phyloP scores from a whole-genome alignment of 2,797 vertebrate species.

The Hozukius guyotensis region DNA sequence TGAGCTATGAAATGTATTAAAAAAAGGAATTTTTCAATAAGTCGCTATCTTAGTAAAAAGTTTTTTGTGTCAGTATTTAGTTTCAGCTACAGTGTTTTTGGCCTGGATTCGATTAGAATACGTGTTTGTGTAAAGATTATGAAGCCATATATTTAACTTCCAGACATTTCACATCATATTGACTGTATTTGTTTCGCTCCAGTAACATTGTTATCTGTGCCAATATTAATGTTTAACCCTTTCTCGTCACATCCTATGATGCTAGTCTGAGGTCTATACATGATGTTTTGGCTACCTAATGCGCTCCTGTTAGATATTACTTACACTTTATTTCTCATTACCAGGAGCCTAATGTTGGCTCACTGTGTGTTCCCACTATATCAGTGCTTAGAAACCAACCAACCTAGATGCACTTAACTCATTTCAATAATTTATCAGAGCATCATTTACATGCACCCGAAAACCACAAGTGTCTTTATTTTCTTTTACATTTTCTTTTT shows the following conservation, averaged over 20 bases:
- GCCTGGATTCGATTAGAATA: conserved; percentile 47
- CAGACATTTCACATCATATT: conserved; percentile 38
- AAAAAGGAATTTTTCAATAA: conserved; percentile 64
- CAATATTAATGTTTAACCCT: conserved; percentile 9
- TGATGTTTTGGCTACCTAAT: not conserved
- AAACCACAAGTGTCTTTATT: conserved; percentile 23
- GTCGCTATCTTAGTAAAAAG: conserved; percentile 13
- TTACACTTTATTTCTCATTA: not conserved
- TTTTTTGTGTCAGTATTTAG: conserved; percentile 46
- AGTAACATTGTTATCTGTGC: conserved; percentile 3
- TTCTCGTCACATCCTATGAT: not conserved
- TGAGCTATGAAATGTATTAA: conserved; percentile 73
- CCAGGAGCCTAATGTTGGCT: not conserved
- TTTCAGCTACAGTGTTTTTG: conserved; percentile 36
- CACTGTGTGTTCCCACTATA: not conserved
- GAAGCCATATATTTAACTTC: conserved; percentile 81
- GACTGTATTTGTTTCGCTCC: conserved; percentile 51
- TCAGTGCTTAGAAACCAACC: conserved; percentile 61
- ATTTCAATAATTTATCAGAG: conserved; percentile 66
- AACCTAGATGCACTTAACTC: conserved; percentile 66
- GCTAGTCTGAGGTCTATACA: not conserved
- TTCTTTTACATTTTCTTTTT: conserved; percentile 21
- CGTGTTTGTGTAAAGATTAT: conserved; percentile 63
- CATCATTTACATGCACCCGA: conserved; percentile 62
- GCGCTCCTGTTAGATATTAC: not conserved